phyloP scores from a whole-genome alignment of 2,113 vertebrate genomes.

The Notothenia coriiceps region DNA sequence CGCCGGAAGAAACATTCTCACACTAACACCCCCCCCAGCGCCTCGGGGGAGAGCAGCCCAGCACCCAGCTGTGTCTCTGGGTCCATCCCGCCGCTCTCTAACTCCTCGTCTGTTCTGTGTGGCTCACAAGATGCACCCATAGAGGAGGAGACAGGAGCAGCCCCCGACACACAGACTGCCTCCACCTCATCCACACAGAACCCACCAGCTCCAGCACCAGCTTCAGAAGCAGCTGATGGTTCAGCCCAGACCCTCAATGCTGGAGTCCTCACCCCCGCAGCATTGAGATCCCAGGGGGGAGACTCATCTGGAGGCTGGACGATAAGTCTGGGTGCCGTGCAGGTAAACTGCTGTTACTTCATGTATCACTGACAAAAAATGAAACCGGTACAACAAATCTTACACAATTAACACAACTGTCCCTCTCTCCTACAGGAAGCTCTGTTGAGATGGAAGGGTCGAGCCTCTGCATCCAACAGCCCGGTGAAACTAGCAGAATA shows the following conservation, averaged over 20 bases:
- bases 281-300: slow-evolving; percentile 46
- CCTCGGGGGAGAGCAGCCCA: slow-evolving; percentile 75
- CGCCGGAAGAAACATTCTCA: slow-evolving; percentile 88
- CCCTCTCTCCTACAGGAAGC: slow-evolving; percentile 72
- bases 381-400: background rate
- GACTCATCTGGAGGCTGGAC: slow-evolving; percentile 74
- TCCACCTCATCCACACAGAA: slow-evolving; percentile 7
- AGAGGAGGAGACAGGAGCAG: slow-evolving; percentile 58
- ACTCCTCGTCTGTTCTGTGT: slow-evolving; percentile 76
- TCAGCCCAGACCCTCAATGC: slow-evolving; percentile 31
- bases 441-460: slow-evolving; percentile 70
- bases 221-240: slow-evolving; percentile 34
- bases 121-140: slow-evolving; percentile 71
- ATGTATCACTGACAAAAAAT: background rate
- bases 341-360: slow-evolving; percentile 70
- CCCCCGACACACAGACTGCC: slow-evolving; percentile 24
- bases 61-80: slow-evolving; percentile 66
- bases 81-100: slow-evolving; percentile 72
- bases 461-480: slow-evolving; percentile 58
- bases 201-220: slow-evolving; percentile 18
- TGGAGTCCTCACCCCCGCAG: slow-evolving; percentile 19
- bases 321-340: slow-evolving; percentile 67
- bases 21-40: slow-evolving; percentile 52
- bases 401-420: background rate
- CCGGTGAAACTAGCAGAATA: slow-evolving; percentile 44